Conservation (phyloP, 2,113 vertebrate species). For the Columbina picui region DNA sequence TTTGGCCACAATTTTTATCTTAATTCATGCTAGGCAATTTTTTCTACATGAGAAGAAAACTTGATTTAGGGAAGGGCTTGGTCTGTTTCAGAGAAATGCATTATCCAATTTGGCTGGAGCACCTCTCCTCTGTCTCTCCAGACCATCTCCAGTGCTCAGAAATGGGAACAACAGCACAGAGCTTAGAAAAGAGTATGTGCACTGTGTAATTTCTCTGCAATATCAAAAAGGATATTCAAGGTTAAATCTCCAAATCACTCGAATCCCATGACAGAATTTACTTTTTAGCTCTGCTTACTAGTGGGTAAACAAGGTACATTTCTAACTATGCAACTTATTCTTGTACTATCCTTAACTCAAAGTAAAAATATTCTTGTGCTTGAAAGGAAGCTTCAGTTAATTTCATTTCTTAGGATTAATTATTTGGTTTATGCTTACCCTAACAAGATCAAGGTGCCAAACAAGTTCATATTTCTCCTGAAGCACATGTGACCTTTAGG, state of each 20-base stretch:
- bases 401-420: not conserved
- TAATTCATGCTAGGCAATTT: not conserved
- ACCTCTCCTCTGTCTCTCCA: not conserved
- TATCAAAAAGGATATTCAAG: not conserved
- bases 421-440: not conserved
- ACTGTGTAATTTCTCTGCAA: not conserved
- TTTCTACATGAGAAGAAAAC: not conserved
- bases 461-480: not conserved
- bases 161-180: not conserved
- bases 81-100: not conserved
- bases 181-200: rapidly evolving
- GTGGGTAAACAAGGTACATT: not conserved
- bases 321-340: not conserved
- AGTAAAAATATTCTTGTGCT: not conserved
- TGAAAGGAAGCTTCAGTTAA: not conserved
- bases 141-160: no score
- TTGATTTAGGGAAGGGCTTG: not conserved
- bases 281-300: not conserved
- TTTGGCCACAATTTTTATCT: not conserved
- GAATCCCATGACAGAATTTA: not conserved
- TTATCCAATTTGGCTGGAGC: not conserved
- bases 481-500: not conserved
- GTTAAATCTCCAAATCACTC: not conserved
- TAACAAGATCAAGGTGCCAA: not conserved
- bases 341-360: not conserved